Evolutionary conservation across 2,888 invertebrate species (phyloP), one percentile per base, ranked within the genome.

Genomic region (Latrodectus hesperus): DNA sequence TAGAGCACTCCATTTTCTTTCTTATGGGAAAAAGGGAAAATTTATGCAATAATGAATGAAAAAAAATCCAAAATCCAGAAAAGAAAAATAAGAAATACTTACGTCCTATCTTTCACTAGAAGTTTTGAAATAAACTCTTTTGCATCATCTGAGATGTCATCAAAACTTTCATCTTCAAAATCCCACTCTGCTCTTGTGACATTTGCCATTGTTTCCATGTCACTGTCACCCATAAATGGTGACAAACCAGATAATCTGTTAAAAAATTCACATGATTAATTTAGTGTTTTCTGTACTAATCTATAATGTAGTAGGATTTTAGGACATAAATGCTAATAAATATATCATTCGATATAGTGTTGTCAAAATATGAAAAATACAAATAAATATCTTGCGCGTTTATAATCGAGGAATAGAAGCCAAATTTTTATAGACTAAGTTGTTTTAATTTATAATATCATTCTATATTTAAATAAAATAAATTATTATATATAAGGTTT

Each of bases 171-270:
- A 92, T 99, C 98, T 91, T 98, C 98, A 93, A 97, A 99, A 93
- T 99, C 99, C 93, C 98, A 99, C 92, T 98, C 97, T 75, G 97
- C 98, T 91, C 97, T 95, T 3, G 99, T 98, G 52, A 99, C 98
- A 93, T 99, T 99, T n/a, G 97, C 97, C 96, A 99, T 97, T 11
- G 99, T 99, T 93, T 99, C 98, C 91, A 97, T 95, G 92, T 99
- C 99, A 75, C 96, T 97, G 92, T 98, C 97, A 2, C 99, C 99
- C 97, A 99, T 98, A 93, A 99, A 99, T n/a, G 99, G 99, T 6
- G 99, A 99, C 86, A 99, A 93, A 9, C 99, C 99, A 53, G 99
- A 99, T 91, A 99, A 90, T 81, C 93, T 94, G 90, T 5, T 89
- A 88, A 75, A 75, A 38, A 38, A 38, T 38, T 38, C 38, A 67